A percentile compares a stretch with the other conserved stretches of the same genome.
Evolutionary conservation across 2,113 vertebrate genomes (phyloP).

Genomic region (Tachycineta bicolor): DNA sequence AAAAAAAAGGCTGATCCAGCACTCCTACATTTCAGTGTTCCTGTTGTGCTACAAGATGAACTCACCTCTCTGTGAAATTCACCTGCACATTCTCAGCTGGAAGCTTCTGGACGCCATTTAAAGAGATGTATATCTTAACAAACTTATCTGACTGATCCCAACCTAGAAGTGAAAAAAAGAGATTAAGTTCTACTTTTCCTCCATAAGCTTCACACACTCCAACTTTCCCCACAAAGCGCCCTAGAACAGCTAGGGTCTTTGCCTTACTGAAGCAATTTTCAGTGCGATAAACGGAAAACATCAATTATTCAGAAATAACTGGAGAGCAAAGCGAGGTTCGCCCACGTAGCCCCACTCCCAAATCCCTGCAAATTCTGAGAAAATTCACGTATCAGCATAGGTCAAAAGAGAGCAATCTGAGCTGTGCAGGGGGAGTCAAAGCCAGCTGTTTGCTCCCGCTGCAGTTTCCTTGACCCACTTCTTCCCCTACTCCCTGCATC

Average conservation of each 20-base stretch:
- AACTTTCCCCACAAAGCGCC: neutral
- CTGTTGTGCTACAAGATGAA: neutral
- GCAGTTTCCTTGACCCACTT: slow-evolving; percentile 25
- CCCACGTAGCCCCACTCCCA: neutral
- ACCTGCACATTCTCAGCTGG: slow-evolving; percentile 88
- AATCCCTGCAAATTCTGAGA: neutral
- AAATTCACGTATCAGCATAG: accelerated
- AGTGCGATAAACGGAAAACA: neutral
- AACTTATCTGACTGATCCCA: slow-evolving; percentile 99
- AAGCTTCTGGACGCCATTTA: slow-evolving; percentile 89
- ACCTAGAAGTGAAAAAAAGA: slow-evolving; percentile 70
- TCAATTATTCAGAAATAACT: neutral
- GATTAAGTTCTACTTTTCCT: neutral
- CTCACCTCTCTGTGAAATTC: slow-evolving; percentile 90
- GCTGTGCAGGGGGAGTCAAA: neutral
- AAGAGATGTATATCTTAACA: slow-evolving; percentile 94
- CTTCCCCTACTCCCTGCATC: neutral
- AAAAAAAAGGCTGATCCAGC: neutral
- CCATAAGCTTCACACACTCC: neutral
- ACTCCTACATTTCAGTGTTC: neutral
- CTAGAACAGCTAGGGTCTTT: neutral
- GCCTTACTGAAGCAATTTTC: neutral
- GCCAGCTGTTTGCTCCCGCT: neutral
- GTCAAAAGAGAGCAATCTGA: neutral
- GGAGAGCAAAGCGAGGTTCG: neutral